A percentile compares a stretch with the other conserved stretches of the same genome.
These are phyloP conservation scores for Phlogophora meticulosa DNA, from an alignment of 2,888 invertebrate species.

Conservation along the genomic window DNA sequence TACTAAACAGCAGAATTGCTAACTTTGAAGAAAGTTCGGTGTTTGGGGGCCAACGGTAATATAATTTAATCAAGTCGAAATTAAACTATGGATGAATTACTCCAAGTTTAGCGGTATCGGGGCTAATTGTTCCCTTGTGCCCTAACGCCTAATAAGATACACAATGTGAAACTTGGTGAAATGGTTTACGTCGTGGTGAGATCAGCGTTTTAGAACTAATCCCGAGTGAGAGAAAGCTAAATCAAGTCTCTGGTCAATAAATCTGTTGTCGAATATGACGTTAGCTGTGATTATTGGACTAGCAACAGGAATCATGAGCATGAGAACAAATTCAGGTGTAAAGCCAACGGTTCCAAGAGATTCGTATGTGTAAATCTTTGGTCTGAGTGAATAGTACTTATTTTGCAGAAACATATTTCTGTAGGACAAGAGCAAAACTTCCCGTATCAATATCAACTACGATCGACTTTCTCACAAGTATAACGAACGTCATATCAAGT, in stretches of 20 bases:
- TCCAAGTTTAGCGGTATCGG: conserved; percentile 24
- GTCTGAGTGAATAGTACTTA: too few relatives aligned
- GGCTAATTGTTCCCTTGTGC: conserved; percentile 34
- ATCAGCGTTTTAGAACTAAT: conserved; percentile 1
- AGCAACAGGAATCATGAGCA: too few relatives aligned
- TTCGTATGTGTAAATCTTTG: too few relatives aligned
- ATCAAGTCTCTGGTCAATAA: not conserved
- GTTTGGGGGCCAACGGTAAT: conserved; percentile 25
- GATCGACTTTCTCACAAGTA: conserved; percentile 39
- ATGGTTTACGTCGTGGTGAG: not conserved
- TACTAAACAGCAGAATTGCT: conserved; percentile 22
- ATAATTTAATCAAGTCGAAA: conserved; percentile 44
- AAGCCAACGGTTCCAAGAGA: too few relatives aligned
- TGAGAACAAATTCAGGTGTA: too few relatives aligned
- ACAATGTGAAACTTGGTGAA: conserved; percentile 32
- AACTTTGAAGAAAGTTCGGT: conserved; percentile 32
- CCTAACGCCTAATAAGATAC: conserved; percentile 1
- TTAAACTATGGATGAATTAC: conserved; percentile 48
- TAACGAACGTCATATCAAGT: conserved; percentile 52
- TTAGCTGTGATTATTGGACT: not conserved
- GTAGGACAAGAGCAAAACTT: conserved; percentile 39
- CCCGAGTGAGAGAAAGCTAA: not conserved
- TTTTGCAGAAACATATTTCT: not conserved
- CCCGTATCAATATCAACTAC: conserved; percentile 43
- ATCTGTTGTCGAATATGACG: not conserved